phyloP scores from a whole-genome alignment of 2,113 vertebrate genomes.

The Agapornis roseicollis region DNA sequence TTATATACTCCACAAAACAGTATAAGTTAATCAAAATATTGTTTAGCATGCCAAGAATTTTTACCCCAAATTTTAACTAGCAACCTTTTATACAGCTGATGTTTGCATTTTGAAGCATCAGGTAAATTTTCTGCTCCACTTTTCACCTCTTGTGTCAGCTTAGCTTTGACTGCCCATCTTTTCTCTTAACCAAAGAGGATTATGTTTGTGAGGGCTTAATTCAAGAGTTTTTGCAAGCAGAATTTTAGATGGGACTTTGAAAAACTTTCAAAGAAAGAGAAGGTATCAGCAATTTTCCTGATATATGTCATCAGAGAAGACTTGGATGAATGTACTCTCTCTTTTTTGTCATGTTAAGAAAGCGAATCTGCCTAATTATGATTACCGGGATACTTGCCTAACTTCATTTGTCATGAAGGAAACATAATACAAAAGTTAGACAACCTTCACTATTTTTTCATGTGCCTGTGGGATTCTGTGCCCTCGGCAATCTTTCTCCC shows the following conservation, averaged over 20 bases:
- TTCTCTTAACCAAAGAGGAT: neutral
- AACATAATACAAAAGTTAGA: slow-evolving; percentile 30
- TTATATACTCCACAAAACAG: neutral
- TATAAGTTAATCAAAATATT: slow-evolving; percentile 33
- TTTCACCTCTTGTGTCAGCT: neutral
- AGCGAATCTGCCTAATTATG: slow-evolving; percentile 16
- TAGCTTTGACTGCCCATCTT: neutral
- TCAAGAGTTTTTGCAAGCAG: neutral
- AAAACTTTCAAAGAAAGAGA: slow-evolving; percentile 59
- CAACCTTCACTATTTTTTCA: slow-evolving; percentile 31
- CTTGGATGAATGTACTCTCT: neutral
- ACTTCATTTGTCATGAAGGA: slow-evolving; percentile 10
- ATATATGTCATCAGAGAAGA: slow-evolving; percentile 23
- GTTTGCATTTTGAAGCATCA: slow-evolving; percentile 33
- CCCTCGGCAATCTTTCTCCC: neutral
- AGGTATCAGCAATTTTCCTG: slow-evolving; percentile 24
- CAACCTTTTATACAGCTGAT: slow-evolving; percentile 5
- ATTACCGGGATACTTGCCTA: slow-evolving; percentile 57
- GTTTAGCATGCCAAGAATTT: slow-evolving; percentile 34
- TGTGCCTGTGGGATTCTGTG: neutral
- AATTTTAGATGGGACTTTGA: neutral
- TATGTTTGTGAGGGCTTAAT: neutral
- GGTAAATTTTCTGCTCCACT: neutral
- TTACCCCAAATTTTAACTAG: slow-evolving; percentile 25
- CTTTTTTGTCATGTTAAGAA: neutral